These are phyloP conservation scores for Catocala nupta DNA, from an alignment of 2,888 invertebrate species.

Conservation along the genomic window DNA sequence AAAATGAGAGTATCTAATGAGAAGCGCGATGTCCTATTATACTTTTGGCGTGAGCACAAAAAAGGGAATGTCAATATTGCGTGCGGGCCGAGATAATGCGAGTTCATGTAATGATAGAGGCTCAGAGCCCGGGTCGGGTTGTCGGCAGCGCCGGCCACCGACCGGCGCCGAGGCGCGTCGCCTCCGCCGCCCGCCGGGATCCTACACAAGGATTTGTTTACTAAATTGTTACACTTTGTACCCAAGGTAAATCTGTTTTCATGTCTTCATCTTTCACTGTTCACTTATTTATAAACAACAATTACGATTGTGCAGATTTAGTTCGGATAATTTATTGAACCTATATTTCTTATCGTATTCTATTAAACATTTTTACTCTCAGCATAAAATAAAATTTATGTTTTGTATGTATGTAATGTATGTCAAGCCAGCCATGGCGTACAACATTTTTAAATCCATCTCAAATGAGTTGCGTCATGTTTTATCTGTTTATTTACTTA, in stretches of 20 bases:
- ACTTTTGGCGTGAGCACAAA: constrained; percentile 58
- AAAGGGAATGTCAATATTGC: constrained; percentile 71
- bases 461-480: constrained; percentile 36
- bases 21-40: constrained; percentile 60
- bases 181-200: constrained; percentile 6
- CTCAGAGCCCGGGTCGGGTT: constrained; percentile 28
- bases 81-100: constrained; percentile 62
- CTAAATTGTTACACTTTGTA: constrained; percentile 52
- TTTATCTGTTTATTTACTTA: constrained; percentile 38
- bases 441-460: constrained; percentile 41
- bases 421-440: constrained; percentile 17
- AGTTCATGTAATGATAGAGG: constrained; percentile 58
- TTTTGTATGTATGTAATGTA: no score
- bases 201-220: constrained; percentile 52
- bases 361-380: not conserved
- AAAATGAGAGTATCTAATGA: constrained; percentile 64
- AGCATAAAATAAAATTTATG: not conserved
- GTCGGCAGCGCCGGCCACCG: constrained; percentile 6
- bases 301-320: no score
- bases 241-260: constrained; percentile 40
- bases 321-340: no score
- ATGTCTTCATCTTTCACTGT: constrained; percentile 42
- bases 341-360: no score
- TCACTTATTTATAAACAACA: constrained; percentile 3
- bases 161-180: no score